phyloP scores from a whole-genome alignment of 1,140 invertebrate genomes.

The Atta colombica region DNA sequence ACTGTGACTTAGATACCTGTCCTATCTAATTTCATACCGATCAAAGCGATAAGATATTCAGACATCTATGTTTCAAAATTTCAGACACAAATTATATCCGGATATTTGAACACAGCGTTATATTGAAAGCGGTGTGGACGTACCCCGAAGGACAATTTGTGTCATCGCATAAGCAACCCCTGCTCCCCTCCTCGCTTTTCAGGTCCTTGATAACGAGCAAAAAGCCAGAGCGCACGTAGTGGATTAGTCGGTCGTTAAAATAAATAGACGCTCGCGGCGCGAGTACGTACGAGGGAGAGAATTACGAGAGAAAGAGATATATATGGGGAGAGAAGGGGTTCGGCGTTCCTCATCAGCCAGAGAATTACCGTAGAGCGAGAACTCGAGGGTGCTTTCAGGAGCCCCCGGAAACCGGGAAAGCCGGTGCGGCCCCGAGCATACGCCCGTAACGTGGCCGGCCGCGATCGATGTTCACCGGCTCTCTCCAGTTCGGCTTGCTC shows the following conservation, averaged over 20 bases:
- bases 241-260: conserved; percentile 63
- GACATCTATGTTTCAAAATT: background rate
- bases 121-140: background rate
- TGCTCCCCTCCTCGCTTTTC: background rate
- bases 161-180: conserved; percentile 11
- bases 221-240: conserved; percentile 50
- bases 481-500: conserved; percentile 29
- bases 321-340: background rate
- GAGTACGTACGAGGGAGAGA: conserved; percentile 35
- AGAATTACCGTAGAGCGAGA: conserved; percentile 59
- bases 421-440: conserved; percentile 52
- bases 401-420: conserved; percentile 53
- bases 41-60: background rate
- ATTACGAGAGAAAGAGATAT: conserved; percentile 23
- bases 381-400: conserved; percentile 59
- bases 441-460: conserved; percentile 45
- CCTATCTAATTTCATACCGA: background rate
- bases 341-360: conserved; percentile 51
- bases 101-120: background rate
- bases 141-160: conserved; percentile 33
- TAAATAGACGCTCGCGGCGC: conserved; percentile 61
- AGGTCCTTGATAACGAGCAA: conserved; percentile 52
- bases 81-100: conserved; percentile 15
- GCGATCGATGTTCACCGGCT: conserved; percentile 51
- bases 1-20: background rate